These are phyloP conservation scores for Ariolimax columbianus DNA, from an alignment of 2,888 invertebrate genomes.

Conservation along the genomic window DNA sequence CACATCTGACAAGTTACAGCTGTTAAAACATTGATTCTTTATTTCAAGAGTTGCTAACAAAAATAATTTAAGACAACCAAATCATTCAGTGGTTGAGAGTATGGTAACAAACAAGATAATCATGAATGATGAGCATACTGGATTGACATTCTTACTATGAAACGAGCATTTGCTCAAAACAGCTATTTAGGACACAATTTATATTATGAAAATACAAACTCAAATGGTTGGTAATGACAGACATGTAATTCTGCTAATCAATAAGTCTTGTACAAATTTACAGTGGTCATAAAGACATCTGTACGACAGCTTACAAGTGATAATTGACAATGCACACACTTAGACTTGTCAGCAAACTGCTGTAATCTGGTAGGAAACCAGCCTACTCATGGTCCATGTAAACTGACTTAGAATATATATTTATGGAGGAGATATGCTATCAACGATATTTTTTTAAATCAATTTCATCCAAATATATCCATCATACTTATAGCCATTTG, in stretches of 20 bases:
- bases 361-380: constrained; percentile 24
- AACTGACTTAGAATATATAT: not conserved
- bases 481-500: not conserved
- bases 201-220: constrained; percentile 30
- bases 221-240: not conserved
- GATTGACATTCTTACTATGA: not conserved
- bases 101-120: constrained; percentile 15
- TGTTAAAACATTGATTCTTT: constrained; percentile 44
- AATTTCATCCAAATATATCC: not conserved
- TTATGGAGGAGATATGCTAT: not conserved
- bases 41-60: constrained; percentile 41
- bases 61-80: constrained; percentile 21
- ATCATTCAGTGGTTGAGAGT: not conserved
- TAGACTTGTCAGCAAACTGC: not conserved
- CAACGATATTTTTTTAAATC: not conserved
- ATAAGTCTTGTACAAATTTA: constrained; percentile 16
- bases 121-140: not conserved
- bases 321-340: not conserved
- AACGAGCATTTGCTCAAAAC: not conserved
- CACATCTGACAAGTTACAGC: not conserved
- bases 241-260: not conserved
- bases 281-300: constrained; percentile 7
- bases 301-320: not conserved
- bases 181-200: not conserved
- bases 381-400: constrained; percentile 14